Evolutionary conservation across 2,888 invertebrate species (phyloP), one percentile per base, ranked within the genome.

Genomic region (Liopterus haemorrhoidalis): DNA sequence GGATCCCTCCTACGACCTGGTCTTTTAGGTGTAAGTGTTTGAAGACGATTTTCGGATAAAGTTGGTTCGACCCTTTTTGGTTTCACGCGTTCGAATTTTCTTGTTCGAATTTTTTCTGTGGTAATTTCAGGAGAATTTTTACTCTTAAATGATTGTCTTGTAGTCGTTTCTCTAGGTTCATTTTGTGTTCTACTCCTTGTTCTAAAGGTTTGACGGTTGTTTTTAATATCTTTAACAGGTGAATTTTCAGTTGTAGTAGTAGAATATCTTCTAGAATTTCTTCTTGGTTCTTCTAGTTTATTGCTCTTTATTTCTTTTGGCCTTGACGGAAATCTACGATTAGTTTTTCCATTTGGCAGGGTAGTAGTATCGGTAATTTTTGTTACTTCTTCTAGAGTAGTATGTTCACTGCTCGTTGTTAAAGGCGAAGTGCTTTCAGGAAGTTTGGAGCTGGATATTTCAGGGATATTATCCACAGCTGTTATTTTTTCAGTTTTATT

Each of bases 401-500:
- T 16, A 4, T 11, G 25, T 25, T 5, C 27, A 11, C n/a, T 5
- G 11, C 11, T 12, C 6, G 37, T 38, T 32, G 33, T 32, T 19
- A 37, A 30, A 14, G 38, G 32, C 8, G 41, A 30, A 24, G 38
- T 37, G 12, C 37, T 16, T 42, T 37, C 38, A 5, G 27, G 25
- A 15, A 25, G 16, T 28, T 28, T 15, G 18, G 15, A 25, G 41
- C 41, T 41, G 20, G 31, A 27, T 12, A 41, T 12, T 32, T 27
- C 35, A 16, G 48, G 48, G 5, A 38, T 36, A 5, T 37, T 41
- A 20, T 49, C 49, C 15, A 46, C 35, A 2, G 45, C 40, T 22
- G 39, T 53, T 15, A 48, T 47, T 36, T 49, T 38, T 19, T 64
- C 59, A 4, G 62, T 57, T 56, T 62, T 66, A 2, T 58, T 50